phyloP scores from a whole-genome alignment of 2,888 invertebrate species.

The Drosophila tripunctata region DNA sequence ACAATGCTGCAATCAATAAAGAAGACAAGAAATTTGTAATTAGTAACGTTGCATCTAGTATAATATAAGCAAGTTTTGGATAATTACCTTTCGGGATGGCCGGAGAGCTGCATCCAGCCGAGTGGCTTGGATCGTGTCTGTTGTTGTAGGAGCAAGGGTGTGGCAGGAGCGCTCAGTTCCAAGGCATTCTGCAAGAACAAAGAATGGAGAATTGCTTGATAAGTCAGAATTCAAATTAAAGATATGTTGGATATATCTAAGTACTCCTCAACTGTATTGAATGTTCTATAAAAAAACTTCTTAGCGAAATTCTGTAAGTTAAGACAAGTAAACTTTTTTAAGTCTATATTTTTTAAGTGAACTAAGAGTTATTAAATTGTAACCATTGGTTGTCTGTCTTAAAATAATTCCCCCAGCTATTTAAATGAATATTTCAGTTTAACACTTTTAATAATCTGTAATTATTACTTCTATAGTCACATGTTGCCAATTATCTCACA shows the following conservation, averaged over 20 bases:
- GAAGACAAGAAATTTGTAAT: too few species aligned
- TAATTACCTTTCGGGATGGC: conserved; percentile 90
- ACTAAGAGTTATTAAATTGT: too few species aligned
- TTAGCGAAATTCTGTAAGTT: too few species aligned
- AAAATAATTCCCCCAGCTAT: too few species aligned
- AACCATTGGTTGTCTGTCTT: too few species aligned
- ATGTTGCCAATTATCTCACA: conserved; percentile 16
- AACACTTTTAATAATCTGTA: too few species aligned
- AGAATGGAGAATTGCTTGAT: not conserved
- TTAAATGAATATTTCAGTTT: too few species aligned
- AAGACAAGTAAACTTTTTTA: too few species aligned
- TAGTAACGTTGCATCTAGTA: not conserved
- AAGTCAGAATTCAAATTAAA: not conserved
- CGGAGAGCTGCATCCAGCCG: conserved; percentile 95
- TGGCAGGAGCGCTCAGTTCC: conserved; percentile 95
- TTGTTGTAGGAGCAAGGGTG: conserved; percentile 89
- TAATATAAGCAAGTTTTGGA: not conserved
- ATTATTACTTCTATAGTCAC: conserved; percentile 20
- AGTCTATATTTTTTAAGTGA: too few species aligned
- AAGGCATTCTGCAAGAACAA: conserved; percentile 90
- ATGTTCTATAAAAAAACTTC: too few species aligned
- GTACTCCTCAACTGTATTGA: too few species aligned
- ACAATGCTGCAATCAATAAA: conserved; percentile 89
- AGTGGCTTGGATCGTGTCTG: conserved; percentile 74
- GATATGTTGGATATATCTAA: too few species aligned